A percentile compares a stretch with the other conserved stretches of the same genome.
Evolutionary conservation across 2,113 vertebrate genomes (phyloP).

Genomic region (Platichthys stellatus): DNA sequence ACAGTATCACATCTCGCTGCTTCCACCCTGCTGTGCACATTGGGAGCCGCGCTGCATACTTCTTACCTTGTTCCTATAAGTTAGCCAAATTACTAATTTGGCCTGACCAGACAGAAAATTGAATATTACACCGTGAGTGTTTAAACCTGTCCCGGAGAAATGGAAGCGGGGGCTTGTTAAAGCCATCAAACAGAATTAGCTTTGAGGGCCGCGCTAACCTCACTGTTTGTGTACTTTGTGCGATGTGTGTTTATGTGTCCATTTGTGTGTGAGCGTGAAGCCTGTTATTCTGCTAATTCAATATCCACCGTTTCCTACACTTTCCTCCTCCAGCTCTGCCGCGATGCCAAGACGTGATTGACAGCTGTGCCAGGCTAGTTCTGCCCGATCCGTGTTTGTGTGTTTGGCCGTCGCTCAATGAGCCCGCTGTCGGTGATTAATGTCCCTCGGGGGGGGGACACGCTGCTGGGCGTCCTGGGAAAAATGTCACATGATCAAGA

Average conservation of each 20-base stretch:
- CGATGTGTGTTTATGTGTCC: background rate
- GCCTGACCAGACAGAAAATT: slow-evolving; percentile 49
- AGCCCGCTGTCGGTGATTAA: slow-evolving; percentile 45
- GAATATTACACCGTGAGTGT: slow-evolving; percentile 46
- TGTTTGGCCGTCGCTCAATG: slow-evolving; percentile 37
- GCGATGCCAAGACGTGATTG: slow-evolving; percentile 58
- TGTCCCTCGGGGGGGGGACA: slow-evolving; percentile 47
- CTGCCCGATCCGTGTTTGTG: slow-evolving; percentile 33
- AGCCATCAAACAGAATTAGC: slow-evolving; percentile 70
- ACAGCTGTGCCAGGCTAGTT: slow-evolving; percentile 45
- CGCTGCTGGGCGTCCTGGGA: slow-evolving; percentile 23
- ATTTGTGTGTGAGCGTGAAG: slow-evolving; percentile 30
- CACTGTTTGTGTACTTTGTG: slow-evolving; percentile 15
- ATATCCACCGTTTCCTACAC: slow-evolving; percentile 65
- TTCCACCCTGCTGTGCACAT: background rate
- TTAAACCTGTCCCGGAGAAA: slow-evolving; percentile 64
- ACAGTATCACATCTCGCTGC: slow-evolving; percentile 20
- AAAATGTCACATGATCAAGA: slow-evolving; percentile 52
- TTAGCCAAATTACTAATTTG: slow-evolving; percentile 38
- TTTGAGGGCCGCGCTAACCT: slow-evolving; percentile 38
- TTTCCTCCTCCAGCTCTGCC: slow-evolving; percentile 42
- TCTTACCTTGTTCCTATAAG: slow-evolving; percentile 30
- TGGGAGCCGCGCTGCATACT: slow-evolving; percentile 20
- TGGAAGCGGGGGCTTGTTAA: slow-evolving; percentile 61
- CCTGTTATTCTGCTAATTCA: slow-evolving; percentile 66